These are phyloP conservation scores for Enteromius viviparus DNA, from an alignment of 2,797 vertebrate species.

Conservation along the genomic window DNA sequence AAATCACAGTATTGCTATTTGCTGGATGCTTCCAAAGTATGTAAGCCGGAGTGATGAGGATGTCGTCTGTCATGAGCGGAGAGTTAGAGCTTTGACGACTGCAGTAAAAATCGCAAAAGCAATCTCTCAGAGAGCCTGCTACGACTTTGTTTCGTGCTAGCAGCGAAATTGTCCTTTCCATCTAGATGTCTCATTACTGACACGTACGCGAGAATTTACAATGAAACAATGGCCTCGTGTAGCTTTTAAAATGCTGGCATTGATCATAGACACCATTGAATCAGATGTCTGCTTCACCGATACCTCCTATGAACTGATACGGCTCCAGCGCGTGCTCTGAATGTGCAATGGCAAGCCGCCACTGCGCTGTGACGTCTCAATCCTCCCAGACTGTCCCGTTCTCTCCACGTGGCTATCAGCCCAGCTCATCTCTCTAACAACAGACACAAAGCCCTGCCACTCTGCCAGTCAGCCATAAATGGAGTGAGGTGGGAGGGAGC, in stretches of 20 bases:
- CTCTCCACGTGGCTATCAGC: conserved; percentile 51
- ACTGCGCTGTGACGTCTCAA: conserved; percentile 54
- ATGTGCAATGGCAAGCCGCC: conserved; percentile 29
- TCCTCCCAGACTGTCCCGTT: conserved; percentile 48
- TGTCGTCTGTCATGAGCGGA: conserved; percentile 44
- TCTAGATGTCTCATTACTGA: conserved; percentile 40
- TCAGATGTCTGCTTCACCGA: conserved; percentile 48
- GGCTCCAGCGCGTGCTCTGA: conserved; percentile 27
- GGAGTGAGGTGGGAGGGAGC: conserved; percentile 30
- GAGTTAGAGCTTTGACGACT: conserved; percentile 38
- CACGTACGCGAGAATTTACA: conserved; percentile 11
- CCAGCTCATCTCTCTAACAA: conserved; percentile 57
- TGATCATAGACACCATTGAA: conserved; percentile 36
- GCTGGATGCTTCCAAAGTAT: conserved; percentile 44
- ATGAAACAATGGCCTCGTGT: conserved; percentile 30
- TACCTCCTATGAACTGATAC: conserved; percentile 46
- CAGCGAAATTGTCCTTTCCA: conserved; percentile 33
- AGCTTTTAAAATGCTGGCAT: conserved; percentile 33
- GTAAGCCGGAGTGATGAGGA: conserved; percentile 39
- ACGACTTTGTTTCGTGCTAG: background rate
- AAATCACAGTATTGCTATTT: conserved; percentile 35
- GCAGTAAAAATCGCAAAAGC: conserved; percentile 26
- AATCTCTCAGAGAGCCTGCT: conserved; percentile 38
- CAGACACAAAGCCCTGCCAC: conserved; percentile 61
- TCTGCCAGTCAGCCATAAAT: conserved; percentile 48